Base-by-base conservation (phyloP, 2,797 vertebrate species). In the Dendrocincla tyrannina region DNA sequence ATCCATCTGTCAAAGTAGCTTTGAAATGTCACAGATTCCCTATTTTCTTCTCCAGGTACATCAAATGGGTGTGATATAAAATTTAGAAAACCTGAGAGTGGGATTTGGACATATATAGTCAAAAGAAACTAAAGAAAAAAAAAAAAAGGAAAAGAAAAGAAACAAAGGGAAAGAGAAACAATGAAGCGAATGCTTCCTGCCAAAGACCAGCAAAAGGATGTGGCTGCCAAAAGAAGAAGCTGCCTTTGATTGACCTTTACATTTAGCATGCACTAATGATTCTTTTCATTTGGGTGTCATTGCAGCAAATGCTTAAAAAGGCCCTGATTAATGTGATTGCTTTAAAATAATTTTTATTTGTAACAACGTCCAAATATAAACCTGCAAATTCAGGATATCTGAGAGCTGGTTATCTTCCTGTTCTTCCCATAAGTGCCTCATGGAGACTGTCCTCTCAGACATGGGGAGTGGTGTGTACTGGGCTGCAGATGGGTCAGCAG, bases 281-380 rank as follows among this genome's bases (percentile, higher is more conserved):
- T 93, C 69, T 80, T 16, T 76, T 91, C 10, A 80, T 70, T 87
- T 87, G 46, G 53, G 39, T 60, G 32, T 95, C 62, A 55, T 39
- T 89, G 78, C 68, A 88, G 37, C 20, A 92, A 91, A 92, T 68
- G 42, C 64, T 72, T 75, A 46, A 85, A 60, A 93, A 74, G 18
- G 32, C 52, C 62, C n/a, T 82, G 73, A 90, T 89, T 92, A 76
- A 73, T 89, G 49, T 64, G 83, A 70, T 47, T 75, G 22, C 53
- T 74, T 91, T 84, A 88, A 92, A 89, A 81, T 62, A 69, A 27
- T 88, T 66, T 59, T 89, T 69, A 85, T 90, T 85, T 93, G 50
- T 59, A 88, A 81, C 49, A 87, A 49, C 56, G 20, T 78, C 89
- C 59, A 92, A 85, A 92, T 93, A 89, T 83, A 96, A 94, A 92